phyloP scores from a whole-genome alignment of 2,888 invertebrate genomes.

The Trisateles emortualis region DNA sequence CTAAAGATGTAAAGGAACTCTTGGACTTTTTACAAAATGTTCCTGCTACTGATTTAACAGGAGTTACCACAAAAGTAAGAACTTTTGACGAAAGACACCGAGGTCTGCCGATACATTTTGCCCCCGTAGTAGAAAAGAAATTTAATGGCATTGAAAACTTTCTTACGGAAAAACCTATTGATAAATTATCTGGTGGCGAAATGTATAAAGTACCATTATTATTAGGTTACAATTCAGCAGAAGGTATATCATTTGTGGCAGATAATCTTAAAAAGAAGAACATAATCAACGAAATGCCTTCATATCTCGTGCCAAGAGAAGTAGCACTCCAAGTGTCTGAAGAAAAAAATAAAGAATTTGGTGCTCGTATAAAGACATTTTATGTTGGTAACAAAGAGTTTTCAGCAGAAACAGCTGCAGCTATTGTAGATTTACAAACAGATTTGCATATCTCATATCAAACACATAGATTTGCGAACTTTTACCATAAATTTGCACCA shows the following conservation, averaged over 20 bases:
- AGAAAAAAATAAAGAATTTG: slow-evolving; percentile 56
- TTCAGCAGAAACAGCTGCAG: slow-evolving; percentile 43
- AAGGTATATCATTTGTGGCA: slow-evolving; percentile 59
- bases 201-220: slow-evolving; percentile 62
- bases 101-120: slow-evolving; percentile 63
- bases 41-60: slow-evolving; percentile 57
- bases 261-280: slow-evolving; percentile 53
- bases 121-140: slow-evolving; percentile 66
- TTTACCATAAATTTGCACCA: slow-evolving; percentile 52
- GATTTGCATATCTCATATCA: slow-evolving; percentile 63
- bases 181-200: slow-evolving; percentile 55
- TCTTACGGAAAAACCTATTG: slow-evolving; percentile 57
- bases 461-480: slow-evolving; percentile 59
- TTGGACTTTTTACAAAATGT: slow-evolving; percentile 58
- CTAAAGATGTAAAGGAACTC: slow-evolving; percentile 57
- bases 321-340: slow-evolving; percentile 49
- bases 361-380: slow-evolving; percentile 58
- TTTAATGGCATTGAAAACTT: slow-evolving; percentile 60
- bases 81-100: slow-evolving; percentile 60
- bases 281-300: slow-evolving; percentile 54
- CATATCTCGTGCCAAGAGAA: slow-evolving; percentile 61
- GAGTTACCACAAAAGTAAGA: slow-evolving; percentile 52
- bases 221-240: slow-evolving; percentile 66
- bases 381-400: slow-evolving; percentile 59
- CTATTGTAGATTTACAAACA: slow-evolving; percentile 55